Base-by-base conservation (phyloP, 2,113 vertebrate genomes). In the Saimiri boliviensis region DNA sequence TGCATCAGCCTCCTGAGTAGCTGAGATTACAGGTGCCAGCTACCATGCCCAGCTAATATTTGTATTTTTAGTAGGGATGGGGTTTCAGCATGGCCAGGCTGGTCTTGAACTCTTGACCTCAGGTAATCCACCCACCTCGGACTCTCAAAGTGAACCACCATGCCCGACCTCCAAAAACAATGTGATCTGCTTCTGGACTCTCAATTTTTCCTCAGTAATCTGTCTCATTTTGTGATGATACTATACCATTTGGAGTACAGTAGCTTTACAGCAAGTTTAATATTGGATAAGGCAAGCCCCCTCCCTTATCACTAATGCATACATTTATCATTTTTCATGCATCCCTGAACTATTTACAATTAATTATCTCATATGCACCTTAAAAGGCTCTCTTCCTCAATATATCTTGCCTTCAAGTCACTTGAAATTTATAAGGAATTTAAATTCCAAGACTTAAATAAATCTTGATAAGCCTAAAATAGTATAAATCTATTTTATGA, bases 351-450 rank as follows among this genome's bases (percentile, higher is more conserved):
- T 96, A 14, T 63, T 93, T 19, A 79, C 25, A 82, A 49, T 52
- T 73, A 79, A 54, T 63, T 93, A 66, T 95, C 93, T 66, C 9
- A 35, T 79, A 81, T 54, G n/a, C 68, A 81, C 77, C 90, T 86
- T 87, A 85, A 63, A 95, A 60, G 19, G 89, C n/a, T 92, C 45
- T 3, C 32, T 95, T 40, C 23, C 4, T 93, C 77, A 92, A 88
- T 66, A 80, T 58, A 96, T 63, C 60, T 77, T 97, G 56, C 32
- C 63, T 96, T 97, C 58, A 93, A 89, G 54, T 40, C n/a, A 92
- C 47, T 84, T 95, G 87, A 86, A 81, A 74, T 86, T 94, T 77
- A 94, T 32, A 89, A 56, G 19, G 49, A 68, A 63, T 63, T 63
- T 94, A 58, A 73, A 63, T 63, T 32, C 92, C 60, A 74, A 21